Base-by-base conservation (phyloP, 2,888 invertebrate species). In the Anorthoa munda region DNA sequence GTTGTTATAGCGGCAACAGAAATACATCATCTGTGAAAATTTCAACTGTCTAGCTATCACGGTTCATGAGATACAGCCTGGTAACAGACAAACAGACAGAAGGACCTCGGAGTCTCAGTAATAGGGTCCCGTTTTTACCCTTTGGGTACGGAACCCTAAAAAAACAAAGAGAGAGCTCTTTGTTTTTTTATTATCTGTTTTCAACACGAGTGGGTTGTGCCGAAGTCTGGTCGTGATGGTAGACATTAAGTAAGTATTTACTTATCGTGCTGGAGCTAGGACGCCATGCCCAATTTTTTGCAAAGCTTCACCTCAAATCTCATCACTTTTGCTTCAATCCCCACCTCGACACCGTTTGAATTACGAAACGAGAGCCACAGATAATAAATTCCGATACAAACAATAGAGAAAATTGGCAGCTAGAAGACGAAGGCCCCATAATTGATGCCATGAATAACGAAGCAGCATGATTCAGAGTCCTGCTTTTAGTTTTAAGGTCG, bases 401-500 rank as follows among this genome's bases (percentile, higher is more conserved):
- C 72, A 82, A 79, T 78, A 51, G 73, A 51, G 73, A 64, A 66
- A 79, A 72, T 87, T 86, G 84, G 87, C 84, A 84, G 75, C 74
- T 63, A 15, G 67, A 66, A 65, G 51, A 66, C 31, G 26, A 67
- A 63, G 60, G 73, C 77, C 79, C 72, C 78, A 83, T 75, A 79
- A 85, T 77, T 72, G 74, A 60, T 70, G 63, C 72, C 83, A 76
- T 75, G 72, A 82, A 76, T 68, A 70, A 83, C 83, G 81, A 82
- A 71, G 64, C 75, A 45, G 60, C 63, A 67, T 86, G 86, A 86
- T 75, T 86, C 86, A 86, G 77, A 66, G 72, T 74, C 81, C 79
- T 84, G 77, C 77, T 86, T 74, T 86, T 87, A 86, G 86, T 81
- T 84, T 73, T 86, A 86, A 86, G 86, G 87, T 82, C 87, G 75